Base-by-base conservation (phyloP, 2,797 vertebrate species). In the Hylomyscus alleni region DNA sequence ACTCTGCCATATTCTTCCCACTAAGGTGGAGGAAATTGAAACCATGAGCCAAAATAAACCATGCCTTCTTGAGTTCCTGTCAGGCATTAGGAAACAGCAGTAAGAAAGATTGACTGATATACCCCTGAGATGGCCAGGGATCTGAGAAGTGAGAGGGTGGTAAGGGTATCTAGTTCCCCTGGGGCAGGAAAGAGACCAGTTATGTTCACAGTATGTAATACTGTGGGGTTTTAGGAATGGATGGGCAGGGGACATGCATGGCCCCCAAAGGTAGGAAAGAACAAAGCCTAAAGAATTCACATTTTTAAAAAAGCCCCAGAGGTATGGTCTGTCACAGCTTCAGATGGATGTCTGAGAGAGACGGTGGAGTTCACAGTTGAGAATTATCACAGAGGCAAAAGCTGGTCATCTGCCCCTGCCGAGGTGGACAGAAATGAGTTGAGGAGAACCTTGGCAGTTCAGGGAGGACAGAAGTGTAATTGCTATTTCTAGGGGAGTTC, bases 131-230 rank as follows among this genome's bases (percentile, higher is more conserved):
- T 67, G 62, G 52, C 78, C 1, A 15, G 78, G 75, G 37, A 69
- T 6, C 15, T 14, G 44, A 60, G 37, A 62, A 65, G 19, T 24
- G 60, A 56, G 60, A 56, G 3, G 76, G 29, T 60, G 54, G 31
- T 34, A 65, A 89, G 92, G 9, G 17, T 1, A 7, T 82, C 1
- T 4, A 6, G 37, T 3, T 10, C 77, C 20, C 31, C 37, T 2
- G 5, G 31, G 2, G 6, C 3, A 26, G 56, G 19, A 17, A 47
- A 2, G 78, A 15, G 44, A 6, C 10, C 40, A 37, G 0, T 1
- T 2, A 29, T 19, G 22, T 10, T 3, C 22, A 26, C 9, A 6
- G 13, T 29, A 17, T 8, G 14, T 2, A 24, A 44, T 0, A 2
- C 0, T 24, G 47, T 26, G 47, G n/a, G 29, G 22, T 24, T 67